Evolutionary conservation across 2,113 vertebrate genomes (phyloP).

Genomic region (Piprites chloris): DNA sequence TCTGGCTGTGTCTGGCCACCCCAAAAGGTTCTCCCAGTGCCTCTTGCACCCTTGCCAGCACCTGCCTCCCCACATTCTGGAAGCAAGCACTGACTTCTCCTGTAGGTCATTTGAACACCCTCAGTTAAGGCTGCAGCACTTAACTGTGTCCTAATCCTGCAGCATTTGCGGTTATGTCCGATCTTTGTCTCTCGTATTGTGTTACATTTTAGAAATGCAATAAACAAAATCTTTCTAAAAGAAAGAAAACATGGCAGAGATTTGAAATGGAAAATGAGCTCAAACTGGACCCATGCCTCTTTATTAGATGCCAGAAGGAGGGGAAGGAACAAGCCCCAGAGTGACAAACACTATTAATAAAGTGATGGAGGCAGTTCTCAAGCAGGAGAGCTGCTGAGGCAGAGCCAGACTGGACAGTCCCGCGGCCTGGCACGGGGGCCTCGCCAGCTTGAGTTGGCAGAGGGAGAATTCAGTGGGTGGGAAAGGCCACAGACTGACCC

Average conservation of each 20-base stretch:
- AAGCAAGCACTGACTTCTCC: neutral
- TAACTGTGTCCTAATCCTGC: neutral
- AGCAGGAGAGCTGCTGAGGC: neutral
- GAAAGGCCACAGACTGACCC: constrained; percentile 14
- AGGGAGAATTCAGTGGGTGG: neutral
- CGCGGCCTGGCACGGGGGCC: accelerated
- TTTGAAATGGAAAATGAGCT: constrained; percentile 9
- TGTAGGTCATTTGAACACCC: neutral
- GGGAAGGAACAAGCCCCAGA: neutral
- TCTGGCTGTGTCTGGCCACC: neutral
- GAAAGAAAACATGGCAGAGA: constrained; percentile 26
- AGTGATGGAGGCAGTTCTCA: neutral
- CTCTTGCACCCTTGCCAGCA: neutral
- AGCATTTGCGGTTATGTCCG: neutral
- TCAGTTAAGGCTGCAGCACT: neutral
- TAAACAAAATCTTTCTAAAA: constrained; percentile 1
- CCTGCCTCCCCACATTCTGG: neutral
- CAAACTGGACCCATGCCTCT: constrained; percentile 8
- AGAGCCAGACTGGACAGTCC: neutral
- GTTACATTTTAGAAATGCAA: neutral
- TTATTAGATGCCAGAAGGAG: neutral
- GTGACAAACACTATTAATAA: constrained; percentile 25
- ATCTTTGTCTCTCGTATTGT: constrained; percentile 15
- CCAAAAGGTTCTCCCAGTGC: accelerated
- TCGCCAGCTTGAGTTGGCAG: neutral